Base-by-base conservation (phyloP, 2,113 vertebrate species). In the Sinocyclocheilus anshuiensis region DNA sequence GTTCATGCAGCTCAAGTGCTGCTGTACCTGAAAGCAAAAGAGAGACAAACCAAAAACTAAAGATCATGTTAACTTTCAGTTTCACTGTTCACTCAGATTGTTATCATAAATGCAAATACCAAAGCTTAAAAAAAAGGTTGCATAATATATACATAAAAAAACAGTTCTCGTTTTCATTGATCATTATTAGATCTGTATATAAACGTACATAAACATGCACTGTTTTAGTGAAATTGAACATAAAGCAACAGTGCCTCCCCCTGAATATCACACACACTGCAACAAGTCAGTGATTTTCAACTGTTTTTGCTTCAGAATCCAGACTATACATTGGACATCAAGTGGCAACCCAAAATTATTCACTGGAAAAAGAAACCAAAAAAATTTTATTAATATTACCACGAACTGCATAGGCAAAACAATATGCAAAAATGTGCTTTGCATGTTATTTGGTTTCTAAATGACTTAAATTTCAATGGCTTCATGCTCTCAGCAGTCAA, bases 171-270 rank as follows among this genome's bases (percentile, higher is more conserved):
- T 53, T 53, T 53, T 53, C 13, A 53, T 1, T 53, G 4, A 53
- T 53, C 50, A 16, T 16, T 53, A 53, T 53, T 53, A 18, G 53
- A 55, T 18, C 53, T 55, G 15, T 55, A 18, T 16, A 55, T 55
- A 55, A 16, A 16, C 50, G 4, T 53, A 16, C 18, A 16, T 55
- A 55, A 55, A 18, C 3, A 6, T 55, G 53, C 16, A 18, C 18
- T 18, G 53, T 55, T 55, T 55, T 18, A 55, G 29, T 69, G 15
- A 36, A 18, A 1, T 1, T 36, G 7, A 36, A 18, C 13, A 53
- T 77, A 79, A 85, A 57, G 78, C 81, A 89, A 86, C 71, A 89
- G 81, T 81, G 88, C 82, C 85, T 57, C 69, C 85, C 24, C 12
- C 42, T 86, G 88, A 65, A 69, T 81, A 71, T 67, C 59, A 77